A percentile compares a stretch with the other conserved stretches of the same genome.
These are phyloP conservation scores for Andrena minutula DNA, from an alignment of 2,888 invertebrate genomes.

Conservation along the genomic window DNA sequence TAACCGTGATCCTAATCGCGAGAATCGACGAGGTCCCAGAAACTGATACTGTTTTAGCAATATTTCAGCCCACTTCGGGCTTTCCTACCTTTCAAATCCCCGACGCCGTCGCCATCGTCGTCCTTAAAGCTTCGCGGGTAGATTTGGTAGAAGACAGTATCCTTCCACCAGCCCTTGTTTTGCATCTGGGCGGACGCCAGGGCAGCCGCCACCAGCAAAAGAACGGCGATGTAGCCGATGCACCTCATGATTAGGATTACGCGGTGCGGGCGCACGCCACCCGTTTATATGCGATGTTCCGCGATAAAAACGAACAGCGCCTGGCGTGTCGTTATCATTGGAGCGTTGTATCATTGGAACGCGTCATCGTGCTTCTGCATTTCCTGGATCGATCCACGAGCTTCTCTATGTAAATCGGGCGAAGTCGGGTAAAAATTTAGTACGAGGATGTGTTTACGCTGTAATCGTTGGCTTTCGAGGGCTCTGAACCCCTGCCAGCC, in stretches of 20 bases:
- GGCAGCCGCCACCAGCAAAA: conserved; percentile 62
- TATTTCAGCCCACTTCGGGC: conserved; percentile 86
- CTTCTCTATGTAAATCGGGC: background rate
- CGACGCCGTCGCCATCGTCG: conserved; percentile 76
- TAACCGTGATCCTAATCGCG: too few species aligned
- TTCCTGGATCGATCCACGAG: too few species aligned
- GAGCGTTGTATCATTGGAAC: conserved; percentile 1
- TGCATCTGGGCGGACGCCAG: conserved; percentile 68
- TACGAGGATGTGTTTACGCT: background rate
- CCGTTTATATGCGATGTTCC: conserved; percentile 52
- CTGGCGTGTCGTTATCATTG: conserved; percentile 41
- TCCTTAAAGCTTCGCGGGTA: conserved; percentile 82
- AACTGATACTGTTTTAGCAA: too few species aligned
- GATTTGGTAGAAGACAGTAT: conserved; percentile 80
- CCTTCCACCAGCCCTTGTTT: conserved; percentile 80
- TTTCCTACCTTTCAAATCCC: conserved; percentile 85
- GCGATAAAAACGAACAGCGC: conserved; percentile 26
- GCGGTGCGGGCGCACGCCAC: background rate
- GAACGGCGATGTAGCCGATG: conserved; percentile 8
- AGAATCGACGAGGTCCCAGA: too few species aligned
- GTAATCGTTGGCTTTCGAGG: background rate
- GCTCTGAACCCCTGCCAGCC: background rate
- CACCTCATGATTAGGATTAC: conserved; percentile 48
- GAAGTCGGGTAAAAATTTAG: background rate
- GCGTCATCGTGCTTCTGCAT: too few species aligned